Base-by-base conservation (phyloP, 2,113 vertebrate genomes). In the Amazona vittata region DNA sequence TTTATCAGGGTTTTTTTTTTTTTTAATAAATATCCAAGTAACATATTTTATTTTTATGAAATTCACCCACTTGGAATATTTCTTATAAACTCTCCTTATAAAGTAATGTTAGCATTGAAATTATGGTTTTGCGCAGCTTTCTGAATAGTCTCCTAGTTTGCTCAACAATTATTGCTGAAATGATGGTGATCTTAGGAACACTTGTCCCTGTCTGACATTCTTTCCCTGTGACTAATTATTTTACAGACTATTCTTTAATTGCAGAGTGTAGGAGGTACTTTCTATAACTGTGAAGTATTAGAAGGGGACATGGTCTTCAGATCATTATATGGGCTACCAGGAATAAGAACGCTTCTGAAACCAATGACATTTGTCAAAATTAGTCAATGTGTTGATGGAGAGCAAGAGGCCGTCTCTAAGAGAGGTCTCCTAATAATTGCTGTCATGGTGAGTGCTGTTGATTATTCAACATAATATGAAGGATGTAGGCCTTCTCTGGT, bases 391-490 rank as follows among this genome's bases (percentile, higher is more conserved):
- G 77, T 91, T 96, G 93, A 85, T 79, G 39, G 74, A 97, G 95
- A 97, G 93, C 95, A 98, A 97, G 94, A 91, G 77, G 84, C 71
- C 94, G 93, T 55, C 88, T 90, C 75, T 55, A 94, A 90, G 75
- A 96, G 95, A 93, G 49, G 53, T 91, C 94, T 95, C 91, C 90
- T 90, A 78, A 60, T 97, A 98, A 97, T 73, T 91, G 25, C 68
- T 95, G 92, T 80, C 59, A 33, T 93, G 83, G 92, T 97, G 96
- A 98, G 83, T 97, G 96, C 71, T 93, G 97, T 98, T 97, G 98
- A 98, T 98, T 98, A 98, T 98, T 98, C 96, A 98, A 77, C 83
- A 60, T 76, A 70, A 93, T 82, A 83, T 16, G 28, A 80, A 91
- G 39, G 62, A 94, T 73, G 85, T 33, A 79, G 89, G 68, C 73